Percentiles rank a stretch among this genome's conserved stretches.
These are phyloP conservation scores for Periparus ater DNA, from an alignment of 2,797 vertebrate genomes.

Conservation along the genomic window DNA sequence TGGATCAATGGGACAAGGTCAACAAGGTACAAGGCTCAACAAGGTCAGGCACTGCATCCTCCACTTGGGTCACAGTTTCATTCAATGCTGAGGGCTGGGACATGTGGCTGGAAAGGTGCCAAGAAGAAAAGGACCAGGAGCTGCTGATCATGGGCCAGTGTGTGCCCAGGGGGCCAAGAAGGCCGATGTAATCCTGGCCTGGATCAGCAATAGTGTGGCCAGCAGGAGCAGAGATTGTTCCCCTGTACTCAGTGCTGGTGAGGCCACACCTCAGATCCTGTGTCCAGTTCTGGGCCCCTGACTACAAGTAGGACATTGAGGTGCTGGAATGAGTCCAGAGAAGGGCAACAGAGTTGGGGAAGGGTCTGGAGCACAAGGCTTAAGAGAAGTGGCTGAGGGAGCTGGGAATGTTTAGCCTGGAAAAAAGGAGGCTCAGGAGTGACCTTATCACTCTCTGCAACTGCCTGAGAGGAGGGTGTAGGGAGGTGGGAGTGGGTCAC, in stretches of 20 bases:
- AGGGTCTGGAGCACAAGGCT: not conserved
- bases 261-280: not conserved
- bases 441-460: not conserved
- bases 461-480: not conserved
- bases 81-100: not conserved
- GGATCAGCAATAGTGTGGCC: rapidly evolving
- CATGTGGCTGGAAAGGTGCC: not conserved
- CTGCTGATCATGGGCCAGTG: not conserved
- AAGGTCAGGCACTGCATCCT: not conserved
- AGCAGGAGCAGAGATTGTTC: not conserved
- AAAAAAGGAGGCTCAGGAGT: not conserved
- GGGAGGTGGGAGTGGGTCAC: not conserved
- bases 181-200: not conserved
- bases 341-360: not conserved
- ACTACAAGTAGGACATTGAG: not conserved
- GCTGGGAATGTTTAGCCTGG: not conserved
- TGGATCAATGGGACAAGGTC: not conserved
- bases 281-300: not conserved
- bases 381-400: not conserved
- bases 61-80: not conserved
- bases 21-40: not conserved
- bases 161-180: not conserved
- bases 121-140: not conserved
- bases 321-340: not conserved
- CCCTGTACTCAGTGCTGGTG: too few relatives aligned